A percentile compares a stretch with the other conserved stretches of the same genome.
Evolutionary conservation across 1,140 invertebrate species (phyloP).

Genomic region (Thereuonema tuberculata): DNA sequence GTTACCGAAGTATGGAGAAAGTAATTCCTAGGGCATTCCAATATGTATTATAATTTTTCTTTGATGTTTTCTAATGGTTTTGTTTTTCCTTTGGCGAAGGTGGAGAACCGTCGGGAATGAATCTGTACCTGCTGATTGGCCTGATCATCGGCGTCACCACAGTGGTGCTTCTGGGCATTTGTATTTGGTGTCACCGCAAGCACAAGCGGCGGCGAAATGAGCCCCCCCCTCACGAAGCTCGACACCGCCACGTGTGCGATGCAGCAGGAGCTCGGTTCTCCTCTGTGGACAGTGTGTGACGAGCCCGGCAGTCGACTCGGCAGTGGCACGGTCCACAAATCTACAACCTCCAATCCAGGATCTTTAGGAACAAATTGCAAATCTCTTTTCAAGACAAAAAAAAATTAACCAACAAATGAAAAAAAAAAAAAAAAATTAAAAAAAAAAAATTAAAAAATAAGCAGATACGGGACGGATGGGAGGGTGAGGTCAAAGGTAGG

Average conservation of each 20-base stretch:
- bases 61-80: no score
- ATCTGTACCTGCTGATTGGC: slow-evolving; percentile 22
- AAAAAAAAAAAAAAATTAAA: background rate
- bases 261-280: slow-evolving; percentile 38
- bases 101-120: slow-evolving; percentile 15
- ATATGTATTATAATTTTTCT: no score
- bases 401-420: background rate
- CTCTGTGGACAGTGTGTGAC: slow-evolving; percentile 40
- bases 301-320: background rate
- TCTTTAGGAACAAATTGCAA: background rate
- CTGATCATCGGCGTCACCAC: slow-evolving; percentile 15
- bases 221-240: slow-evolving; percentile 21
- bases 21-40: no score
- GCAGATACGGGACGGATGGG: background rate
- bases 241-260: slow-evolving; percentile 38
- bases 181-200: slow-evolving; percentile 26
- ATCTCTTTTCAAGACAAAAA: background rate
- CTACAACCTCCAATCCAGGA: background rate
- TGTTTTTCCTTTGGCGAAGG: slow-evolving; percentile 15
- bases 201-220: slow-evolving; percentile 29
- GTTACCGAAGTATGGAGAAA: no score
- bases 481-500: no score
- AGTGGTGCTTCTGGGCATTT: slow-evolving; percentile 20
- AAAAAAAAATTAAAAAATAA: background rate
- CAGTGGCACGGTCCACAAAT: background rate